phyloP scores from a whole-genome alignment of 1,140 invertebrate genomes.

The Drusus annulatus region DNA sequence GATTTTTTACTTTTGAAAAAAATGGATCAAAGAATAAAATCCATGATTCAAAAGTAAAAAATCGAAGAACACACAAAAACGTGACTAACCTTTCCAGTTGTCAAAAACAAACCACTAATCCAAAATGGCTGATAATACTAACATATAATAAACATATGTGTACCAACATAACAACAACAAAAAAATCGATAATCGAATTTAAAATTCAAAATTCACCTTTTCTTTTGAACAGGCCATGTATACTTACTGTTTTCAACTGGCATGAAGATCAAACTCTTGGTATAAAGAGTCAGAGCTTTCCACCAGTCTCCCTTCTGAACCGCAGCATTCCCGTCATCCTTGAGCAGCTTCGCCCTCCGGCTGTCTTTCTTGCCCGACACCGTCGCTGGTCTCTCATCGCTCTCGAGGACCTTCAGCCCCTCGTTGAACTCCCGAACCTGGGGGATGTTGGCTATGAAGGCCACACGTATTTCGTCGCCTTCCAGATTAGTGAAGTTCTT shows the following conservation, averaged over 20 bases:
- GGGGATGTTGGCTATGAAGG: slow-evolving; percentile 46
- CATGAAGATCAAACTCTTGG: slow-evolving; percentile 77
- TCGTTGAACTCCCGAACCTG: slow-evolving; percentile 46
- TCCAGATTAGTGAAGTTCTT: slow-evolving; percentile 57
- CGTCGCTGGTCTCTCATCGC: slow-evolving; percentile 52
- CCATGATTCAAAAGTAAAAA: too few species aligned
- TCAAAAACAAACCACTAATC: too few species aligned
- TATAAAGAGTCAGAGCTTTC: slow-evolving; percentile 84
- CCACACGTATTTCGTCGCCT: slow-evolving; percentile 36
- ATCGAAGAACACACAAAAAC: too few species aligned
- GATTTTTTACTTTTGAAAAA: too few species aligned
- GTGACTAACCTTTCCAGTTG: too few species aligned
- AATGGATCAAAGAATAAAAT: too few species aligned
- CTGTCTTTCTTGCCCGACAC: slow-evolving; percentile 75
- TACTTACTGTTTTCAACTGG: slow-evolving; percentile 76
- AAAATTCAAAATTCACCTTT: too few species aligned
- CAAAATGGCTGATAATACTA: too few species aligned
- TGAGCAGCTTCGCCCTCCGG: slow-evolving; percentile 75
- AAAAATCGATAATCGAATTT: too few species aligned
- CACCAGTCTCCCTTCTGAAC: slow-evolving; percentile 84
- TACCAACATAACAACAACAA: too few species aligned
- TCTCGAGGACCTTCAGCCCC: slow-evolving; percentile 22
- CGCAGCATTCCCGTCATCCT: slow-evolving; percentile 83
- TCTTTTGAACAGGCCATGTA: too few species aligned
- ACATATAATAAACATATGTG: too few species aligned